Conservation (phyloP, 2,113 vertebrate genomes). For the Oxyura jamaicensis region DNA sequence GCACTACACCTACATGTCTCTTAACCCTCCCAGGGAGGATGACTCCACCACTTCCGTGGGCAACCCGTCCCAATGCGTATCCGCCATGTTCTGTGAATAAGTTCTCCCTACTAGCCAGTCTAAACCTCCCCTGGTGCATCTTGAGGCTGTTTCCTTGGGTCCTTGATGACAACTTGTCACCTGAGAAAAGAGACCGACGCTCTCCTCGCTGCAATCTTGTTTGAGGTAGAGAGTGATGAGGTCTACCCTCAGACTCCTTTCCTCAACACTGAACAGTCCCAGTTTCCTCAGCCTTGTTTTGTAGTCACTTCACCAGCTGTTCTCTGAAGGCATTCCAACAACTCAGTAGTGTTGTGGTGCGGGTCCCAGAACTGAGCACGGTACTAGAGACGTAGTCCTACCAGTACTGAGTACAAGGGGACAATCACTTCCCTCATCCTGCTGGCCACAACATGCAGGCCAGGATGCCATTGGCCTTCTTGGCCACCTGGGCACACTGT, state of each 20-base stretch:
- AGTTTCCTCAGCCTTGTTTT: neutral
- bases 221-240: neutral
- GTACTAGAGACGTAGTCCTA: neutral
- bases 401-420: neutral
- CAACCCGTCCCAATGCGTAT: neutral
- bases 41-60: neutral
- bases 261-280: neutral
- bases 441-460: neutral
- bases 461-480: neutral
- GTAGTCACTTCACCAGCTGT: neutral
- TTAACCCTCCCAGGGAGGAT: neutral
- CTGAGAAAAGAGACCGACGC: neutral
- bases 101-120: neutral
- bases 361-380: neutral
- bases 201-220: neutral
- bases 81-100: neutral
- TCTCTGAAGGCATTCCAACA: neutral
- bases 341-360: neutral
- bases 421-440: neutral
- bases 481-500: neutral
- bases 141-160: neutral
- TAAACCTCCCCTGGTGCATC: neutral
- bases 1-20: neutral
- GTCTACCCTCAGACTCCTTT: neutral
- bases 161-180: neutral